Percentiles rank a stretch among this genome's conserved stretches.
Evolutionary conservation across 2,888 invertebrate genomes (phyloP).

Genomic region (Liopterus haemorrhoidalis): DNA sequence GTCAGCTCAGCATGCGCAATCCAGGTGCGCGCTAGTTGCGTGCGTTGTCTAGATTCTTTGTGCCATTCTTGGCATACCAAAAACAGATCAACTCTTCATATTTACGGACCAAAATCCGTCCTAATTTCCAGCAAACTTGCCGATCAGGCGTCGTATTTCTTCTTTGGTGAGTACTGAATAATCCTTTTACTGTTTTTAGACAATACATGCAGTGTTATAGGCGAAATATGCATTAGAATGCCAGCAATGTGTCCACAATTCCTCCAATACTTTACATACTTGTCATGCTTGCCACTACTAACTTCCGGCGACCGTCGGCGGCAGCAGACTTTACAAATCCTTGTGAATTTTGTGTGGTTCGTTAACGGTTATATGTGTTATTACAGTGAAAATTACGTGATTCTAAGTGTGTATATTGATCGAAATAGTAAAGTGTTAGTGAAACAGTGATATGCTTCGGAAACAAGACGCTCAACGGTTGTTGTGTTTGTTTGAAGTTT

Average conservation of each 20-base stretch:
- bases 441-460: slow-evolving; percentile 11
- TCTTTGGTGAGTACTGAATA: slow-evolving; percentile 67
- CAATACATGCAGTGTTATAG: slow-evolving; percentile 54
- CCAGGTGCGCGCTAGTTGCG: slow-evolving; percentile 73
- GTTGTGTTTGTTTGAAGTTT: slow-evolving; percentile 14
- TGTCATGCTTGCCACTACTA: slow-evolving; percentile 64
- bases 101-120: slow-evolving; percentile 63
- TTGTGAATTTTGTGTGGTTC: slow-evolving; percentile 39
- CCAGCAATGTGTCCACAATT: slow-evolving; percentile 68
- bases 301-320: slow-evolving; percentile 44
- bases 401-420: slow-evolving; percentile 25
- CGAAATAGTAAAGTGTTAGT: slow-evolving; percentile 14
- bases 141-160: slow-evolving; percentile 58
- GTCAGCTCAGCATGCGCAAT: slow-evolving; percentile 70
- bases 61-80: slow-evolving; percentile 96
- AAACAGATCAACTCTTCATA: slow-evolving; percentile 67
- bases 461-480: slow-evolving; percentile 8
- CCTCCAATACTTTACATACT: slow-evolving; percentile 74
- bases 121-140: slow-evolving; percentile 59
- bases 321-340: slow-evolving; percentile 39
- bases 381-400: slow-evolving; percentile 27
- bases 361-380: slow-evolving; percentile 28
- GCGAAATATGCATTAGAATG: slow-evolving; percentile 63
- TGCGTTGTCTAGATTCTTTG: slow-evolving; percentile 96
- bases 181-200: slow-evolving; percentile 56